Conservation (phyloP, 2,797 vertebrate species). For the Loriculus beryllinus region DNA sequence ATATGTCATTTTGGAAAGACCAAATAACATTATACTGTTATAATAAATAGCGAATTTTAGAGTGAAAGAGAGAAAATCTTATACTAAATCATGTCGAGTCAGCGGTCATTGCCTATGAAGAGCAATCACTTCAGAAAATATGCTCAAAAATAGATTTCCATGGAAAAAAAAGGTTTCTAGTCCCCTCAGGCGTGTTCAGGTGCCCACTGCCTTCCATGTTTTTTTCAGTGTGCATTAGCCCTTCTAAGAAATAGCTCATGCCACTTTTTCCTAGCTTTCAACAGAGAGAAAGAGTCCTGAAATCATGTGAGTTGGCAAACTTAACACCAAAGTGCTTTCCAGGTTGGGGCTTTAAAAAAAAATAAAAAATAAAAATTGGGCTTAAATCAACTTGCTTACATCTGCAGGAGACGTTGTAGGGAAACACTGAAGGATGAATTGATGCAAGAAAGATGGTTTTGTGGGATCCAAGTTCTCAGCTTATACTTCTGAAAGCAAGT, state of each 20-base stretch:
- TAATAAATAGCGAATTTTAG: background rate
- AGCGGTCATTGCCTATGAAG: background rate
- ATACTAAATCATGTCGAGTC: background rate
- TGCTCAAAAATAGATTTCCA: background rate
- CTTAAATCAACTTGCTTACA: background rate
- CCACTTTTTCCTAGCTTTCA: background rate
- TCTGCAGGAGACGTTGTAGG: background rate
- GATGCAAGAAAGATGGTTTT: background rate
- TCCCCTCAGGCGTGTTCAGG: background rate
- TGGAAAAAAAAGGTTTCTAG: background rate
- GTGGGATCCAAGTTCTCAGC: background rate
- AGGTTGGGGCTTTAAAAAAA: background rate
- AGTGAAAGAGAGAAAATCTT: background rate
- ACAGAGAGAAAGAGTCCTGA: background rate
- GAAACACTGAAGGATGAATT: background rate
- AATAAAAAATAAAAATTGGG: background rate
- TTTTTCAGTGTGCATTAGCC: background rate
- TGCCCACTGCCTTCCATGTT: background rate
- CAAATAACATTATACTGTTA: background rate
- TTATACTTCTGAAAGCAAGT: background rate
- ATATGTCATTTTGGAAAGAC: background rate
- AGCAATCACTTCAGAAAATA: background rate
- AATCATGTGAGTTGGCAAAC: background rate
- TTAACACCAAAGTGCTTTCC: background rate
- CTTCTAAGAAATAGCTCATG: background rate